Evolutionary conservation across 2,888 invertebrate genomes (phyloP), one percentile per base, ranked within the genome.

Genomic region (Drosophila recens): DNA sequence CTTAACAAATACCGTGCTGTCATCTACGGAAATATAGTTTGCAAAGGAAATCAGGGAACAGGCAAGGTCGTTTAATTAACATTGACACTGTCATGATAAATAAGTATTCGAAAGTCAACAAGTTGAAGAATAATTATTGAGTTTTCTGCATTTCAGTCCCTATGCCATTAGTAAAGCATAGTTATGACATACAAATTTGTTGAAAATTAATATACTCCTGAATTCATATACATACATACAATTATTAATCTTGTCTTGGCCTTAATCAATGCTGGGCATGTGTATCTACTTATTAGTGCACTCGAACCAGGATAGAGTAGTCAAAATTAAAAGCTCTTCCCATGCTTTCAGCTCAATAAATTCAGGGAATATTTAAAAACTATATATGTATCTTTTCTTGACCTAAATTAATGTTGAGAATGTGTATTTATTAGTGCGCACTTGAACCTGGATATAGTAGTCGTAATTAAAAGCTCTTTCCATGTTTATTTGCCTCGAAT

Each of bases 31-130:
- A 34, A 40, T 8, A 40, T 51, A 45, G 53, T 13, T 38, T 40
- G 17, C 15, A 36, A 56, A 40, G 53, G 46, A 40, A 57, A 51
- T 56, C 49, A 34, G 33, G 17, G 45, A 20, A 42, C 38, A 27
- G 4, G 8, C n/a, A 23, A 52, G 3, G 9, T 46, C n/a, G n/a
- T 48, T 30, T 15, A 48, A 48, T 15, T 48, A 30, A 30, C n/a
- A 30, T 30, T 30, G 30, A 30, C 15, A 30, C 30, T 4, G 4
- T 2, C 30, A 30, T 6, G 13, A 13, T 27, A n/a, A 27, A 27
- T n/a, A n/a, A 15, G 6, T 17, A 10, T 10, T 42, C 3, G 10
- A 42, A 42, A 42, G 42, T 43, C 43, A 43, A 43, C 43, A 13
- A 4, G 13, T 43, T 43, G 13, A 43, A 43, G 5, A 43, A 13